Conservation (phyloP, 1,140 invertebrate genomes). For the Archivesica marissinica region DNA sequence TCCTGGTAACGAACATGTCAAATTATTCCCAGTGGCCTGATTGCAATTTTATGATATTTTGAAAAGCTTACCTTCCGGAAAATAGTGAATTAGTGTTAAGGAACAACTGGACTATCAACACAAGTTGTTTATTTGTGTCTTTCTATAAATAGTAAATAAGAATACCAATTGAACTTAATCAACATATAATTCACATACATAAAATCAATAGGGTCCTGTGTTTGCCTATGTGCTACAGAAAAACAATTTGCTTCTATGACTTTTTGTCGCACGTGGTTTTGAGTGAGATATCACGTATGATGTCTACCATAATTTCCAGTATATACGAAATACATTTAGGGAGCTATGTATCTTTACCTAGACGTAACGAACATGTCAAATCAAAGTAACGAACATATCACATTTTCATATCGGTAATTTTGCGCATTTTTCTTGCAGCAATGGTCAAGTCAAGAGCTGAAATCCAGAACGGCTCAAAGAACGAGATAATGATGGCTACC, state of each 20-base stretch:
- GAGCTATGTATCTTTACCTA: too few species aligned
- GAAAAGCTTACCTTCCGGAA: too few species aligned
- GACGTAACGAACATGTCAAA: neutral
- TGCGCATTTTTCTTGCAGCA: neutral
- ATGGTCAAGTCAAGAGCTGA: slow-evolving; percentile 51
- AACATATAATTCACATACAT: too few species aligned
- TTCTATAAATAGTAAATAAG: neutral
- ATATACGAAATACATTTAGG: neutral
- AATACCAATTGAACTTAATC: too few species aligned
- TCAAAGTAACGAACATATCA: slow-evolving; percentile 44
- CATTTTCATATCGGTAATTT: neutral
- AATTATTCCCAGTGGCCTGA: too few species aligned
- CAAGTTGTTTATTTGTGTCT: neutral
- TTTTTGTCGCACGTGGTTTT: too few species aligned
- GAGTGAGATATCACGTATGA: too few species aligned
- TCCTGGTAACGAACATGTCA: slow-evolving; percentile 22
- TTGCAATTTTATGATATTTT: neutral
- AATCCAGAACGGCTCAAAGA: slow-evolving; percentile 47
- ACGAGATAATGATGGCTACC: slow-evolving; percentile 18
- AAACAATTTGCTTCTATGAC: too few species aligned
- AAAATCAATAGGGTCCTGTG: too few species aligned
- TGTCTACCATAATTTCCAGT: neutral
- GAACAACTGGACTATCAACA: neutral
- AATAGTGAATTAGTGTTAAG: neutral
- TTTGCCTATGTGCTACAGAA: too few species aligned